These are phyloP conservation scores for Phalanger gymnotis DNA, from an alignment of 2,797 vertebrate species.

Conservation along the genomic window DNA sequence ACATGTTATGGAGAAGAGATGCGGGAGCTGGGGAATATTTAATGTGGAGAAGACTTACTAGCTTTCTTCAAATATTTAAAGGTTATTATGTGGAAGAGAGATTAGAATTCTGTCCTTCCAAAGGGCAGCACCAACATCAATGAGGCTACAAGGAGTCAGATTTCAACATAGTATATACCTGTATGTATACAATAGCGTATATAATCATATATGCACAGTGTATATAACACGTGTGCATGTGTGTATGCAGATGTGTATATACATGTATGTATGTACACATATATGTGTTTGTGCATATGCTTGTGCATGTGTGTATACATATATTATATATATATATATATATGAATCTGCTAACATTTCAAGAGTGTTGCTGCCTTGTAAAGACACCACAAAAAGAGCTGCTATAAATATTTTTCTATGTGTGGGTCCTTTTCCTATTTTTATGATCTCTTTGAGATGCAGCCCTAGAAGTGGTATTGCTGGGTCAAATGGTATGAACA, in stretches of 20 bases:
- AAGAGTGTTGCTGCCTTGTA: neutral
- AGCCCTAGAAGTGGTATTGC: too few relatives aligned
- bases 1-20: neutral
- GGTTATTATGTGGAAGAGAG: neutral
- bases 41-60: neutral
- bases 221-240: too few relatives aligned
- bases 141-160: neutral
- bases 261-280: neutral
- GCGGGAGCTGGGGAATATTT: neutral
- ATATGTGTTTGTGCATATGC: too few relatives aligned
- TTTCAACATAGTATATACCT: neutral
- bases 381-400: too few relatives aligned
- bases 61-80: neutral
- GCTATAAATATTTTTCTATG: too few relatives aligned
- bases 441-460: too few relatives aligned
- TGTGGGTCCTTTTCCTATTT: too few relatives aligned
- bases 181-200: too few relatives aligned
- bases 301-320: neutral
- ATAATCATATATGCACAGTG: too few relatives aligned
- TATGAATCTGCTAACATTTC: neutral
- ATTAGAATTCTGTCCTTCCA: neutral
- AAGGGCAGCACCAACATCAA: neutral
- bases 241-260: neutral
- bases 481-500: too few relatives aligned
- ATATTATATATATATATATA: too few relatives aligned